Evolutionary conservation across 2,888 invertebrate species (phyloP).

Genomic region (Buathra laborator): DNA sequence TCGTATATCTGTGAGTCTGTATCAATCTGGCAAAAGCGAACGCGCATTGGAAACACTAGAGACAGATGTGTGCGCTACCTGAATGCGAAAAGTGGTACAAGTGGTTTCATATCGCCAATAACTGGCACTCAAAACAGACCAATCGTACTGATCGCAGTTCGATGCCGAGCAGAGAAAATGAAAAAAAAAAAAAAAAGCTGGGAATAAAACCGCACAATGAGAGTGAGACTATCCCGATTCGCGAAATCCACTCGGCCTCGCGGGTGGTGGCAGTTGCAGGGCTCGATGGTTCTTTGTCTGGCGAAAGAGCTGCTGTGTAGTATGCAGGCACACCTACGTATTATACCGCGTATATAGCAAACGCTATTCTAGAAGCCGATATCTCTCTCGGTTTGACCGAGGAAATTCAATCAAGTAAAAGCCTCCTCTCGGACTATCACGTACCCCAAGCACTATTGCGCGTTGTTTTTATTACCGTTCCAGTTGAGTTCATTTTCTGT

Average conservation of each 20-base stretch:
- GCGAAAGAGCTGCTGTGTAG: background rate
- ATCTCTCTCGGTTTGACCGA: slow-evolving; percentile 57
- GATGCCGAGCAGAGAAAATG: background rate
- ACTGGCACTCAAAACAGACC: slow-evolving; percentile 52
- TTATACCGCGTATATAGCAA: slow-evolving; percentile 17
- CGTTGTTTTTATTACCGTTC: slow-evolving; percentile 63
- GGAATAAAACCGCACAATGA: slow-evolving; percentile 34
- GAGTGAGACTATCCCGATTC: slow-evolving; percentile 38
- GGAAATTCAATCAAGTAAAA: slow-evolving; percentile 71
- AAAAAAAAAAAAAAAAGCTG: slow-evolving; percentile 1
- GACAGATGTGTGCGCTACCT: background rate
- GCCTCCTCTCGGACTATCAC: slow-evolving; percentile 33
- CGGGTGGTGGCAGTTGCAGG: slow-evolving; percentile 13
- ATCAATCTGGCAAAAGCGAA: slow-evolving; percentile 40
- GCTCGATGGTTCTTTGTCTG: slow-evolving; percentile 23
- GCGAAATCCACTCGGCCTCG: slow-evolving; percentile 46
- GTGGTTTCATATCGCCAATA: slow-evolving; percentile 61
- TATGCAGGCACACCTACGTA: slow-evolving; percentile 9
- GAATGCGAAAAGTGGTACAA: slow-evolving; percentile 51
- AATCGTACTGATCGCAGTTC: slow-evolving; percentile 37
- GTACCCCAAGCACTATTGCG: slow-evolving; percentile 39
- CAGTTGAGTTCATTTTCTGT: slow-evolving; percentile 41
- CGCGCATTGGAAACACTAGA: background rate
- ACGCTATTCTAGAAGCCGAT: slow-evolving; percentile 48
- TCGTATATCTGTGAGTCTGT: background rate